A percentile compares a stretch with the other conserved stretches of the same genome.
Conservation (phyloP, 1,140 invertebrate species). For the Drosophila lowei region DNA sequence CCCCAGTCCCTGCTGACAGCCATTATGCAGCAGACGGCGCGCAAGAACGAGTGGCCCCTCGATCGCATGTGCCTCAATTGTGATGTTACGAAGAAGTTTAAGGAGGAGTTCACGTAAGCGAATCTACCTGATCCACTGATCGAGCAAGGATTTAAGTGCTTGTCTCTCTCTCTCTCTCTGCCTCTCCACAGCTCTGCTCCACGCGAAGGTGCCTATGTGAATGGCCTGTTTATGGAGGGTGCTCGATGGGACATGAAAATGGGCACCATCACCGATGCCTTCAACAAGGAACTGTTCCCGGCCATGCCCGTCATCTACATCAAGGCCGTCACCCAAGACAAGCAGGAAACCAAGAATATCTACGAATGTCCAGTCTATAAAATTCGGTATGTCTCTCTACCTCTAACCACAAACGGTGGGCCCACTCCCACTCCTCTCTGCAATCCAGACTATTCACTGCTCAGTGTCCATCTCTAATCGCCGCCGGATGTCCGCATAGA, state of each 20-base stretch:
- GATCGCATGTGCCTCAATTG: slow-evolving; percentile 98
- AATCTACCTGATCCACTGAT: not conserved
- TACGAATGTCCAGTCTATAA: slow-evolving; percentile 98
- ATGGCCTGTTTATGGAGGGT: slow-evolving; percentile 96
- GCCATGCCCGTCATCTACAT: slow-evolving; percentile 96
- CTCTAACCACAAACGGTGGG: not conserved
- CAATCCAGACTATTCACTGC: slow-evolving; percentile 20
- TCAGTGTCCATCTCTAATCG: slow-evolving; percentile 58
- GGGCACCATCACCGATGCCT: slow-evolving; percentile 91
- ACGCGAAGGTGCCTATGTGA: slow-evolving; percentile 95
- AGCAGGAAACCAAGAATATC: slow-evolving; percentile 92
- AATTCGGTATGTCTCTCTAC: slow-evolving; percentile 85
- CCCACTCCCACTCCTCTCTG: too few species aligned
- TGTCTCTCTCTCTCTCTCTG: too few species aligned
- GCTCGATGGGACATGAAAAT: slow-evolving; percentile 93
- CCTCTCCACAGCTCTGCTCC: slow-evolving; percentile 87
- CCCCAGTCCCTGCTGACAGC: slow-evolving; percentile 98
- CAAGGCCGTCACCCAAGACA: slow-evolving; percentile 93
- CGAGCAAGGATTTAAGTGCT: not conserved
- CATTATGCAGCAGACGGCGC: slow-evolving; percentile 97
- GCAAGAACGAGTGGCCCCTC: slow-evolving; percentile 97
- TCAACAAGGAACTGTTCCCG: slow-evolving; percentile 94
- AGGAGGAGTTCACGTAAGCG: slow-evolving; percentile 90
- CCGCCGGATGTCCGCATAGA: slow-evolving; percentile 66
- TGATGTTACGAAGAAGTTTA: slow-evolving; percentile 96